Base-by-base conservation (phyloP, 92 coral and sea anemone genomes). In the Siderastrea siderea region DNA sequence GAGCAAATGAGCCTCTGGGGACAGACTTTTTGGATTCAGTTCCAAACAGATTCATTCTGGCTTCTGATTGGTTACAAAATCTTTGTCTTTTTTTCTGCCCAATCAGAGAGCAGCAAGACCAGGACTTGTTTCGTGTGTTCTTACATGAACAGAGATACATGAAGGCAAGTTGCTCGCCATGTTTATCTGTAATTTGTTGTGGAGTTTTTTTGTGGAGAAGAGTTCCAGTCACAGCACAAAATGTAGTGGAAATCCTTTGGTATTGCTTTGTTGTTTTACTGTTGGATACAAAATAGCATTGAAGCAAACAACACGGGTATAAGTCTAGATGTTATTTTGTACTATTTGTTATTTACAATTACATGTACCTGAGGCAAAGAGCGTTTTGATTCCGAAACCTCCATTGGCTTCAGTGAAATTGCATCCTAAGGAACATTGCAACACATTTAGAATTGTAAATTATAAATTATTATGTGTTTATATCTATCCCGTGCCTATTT, bases 31-130 rank as follows among this genome's bases (percentile, higher is more conserved):
- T 3, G 4, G 53, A 52, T 9, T 52, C 75, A 70, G 55, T 70
- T 70, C 75, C 75, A 70, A 70, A 70, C 75, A 17, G 17, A 2
- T 51, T 70, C 2, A 7, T 70, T 70, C 75, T 70, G 53, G 19
- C 52, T 70, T 70, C 75, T 70, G 75, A 70, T 70, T 70, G 75
- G 75, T 70, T n/a, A 51, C 75, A 70, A 0, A 70, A 70, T 44
- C 9, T 52, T 7, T 70, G 44, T 70, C 52, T 70, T 70, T 47
- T 70, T 70, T 70, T 70, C 2, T 70, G 75, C 53, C 55, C 75
- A 47, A 70, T 70, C 75, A 46, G 17, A 47, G 75, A 70, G 75
- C 75, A 60, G 13, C 65, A 60, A 60, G 15, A 6, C 65, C 65
- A 10, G 65, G 13, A 60, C 16, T 60, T 17, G 75, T 70, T 70